Percentiles rank a stretch among this genome's conserved stretches.
phyloP scores from a whole-genome alignment of 2,888 invertebrate species.

The Andrena chrysosceles region DNA sequence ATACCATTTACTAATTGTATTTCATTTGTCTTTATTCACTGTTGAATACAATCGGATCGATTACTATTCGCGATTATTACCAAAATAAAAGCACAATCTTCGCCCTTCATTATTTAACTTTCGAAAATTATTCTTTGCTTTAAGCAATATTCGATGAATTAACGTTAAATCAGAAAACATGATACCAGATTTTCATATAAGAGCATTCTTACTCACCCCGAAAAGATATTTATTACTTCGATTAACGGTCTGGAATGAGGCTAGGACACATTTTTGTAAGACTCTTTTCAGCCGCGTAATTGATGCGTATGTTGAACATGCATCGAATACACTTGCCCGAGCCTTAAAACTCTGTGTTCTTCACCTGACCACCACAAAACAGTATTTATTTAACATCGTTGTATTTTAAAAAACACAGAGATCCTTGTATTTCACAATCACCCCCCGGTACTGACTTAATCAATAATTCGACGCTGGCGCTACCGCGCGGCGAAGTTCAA shows the following conservation, averaged over 20 bases:
- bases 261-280: constrained; percentile 67
- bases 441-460: constrained; percentile 26
- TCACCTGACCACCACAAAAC: background rate
- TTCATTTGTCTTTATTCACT: too few relatives aligned
- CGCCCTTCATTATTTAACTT: background rate
- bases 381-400: constrained; percentile 13
- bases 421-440: background rate
- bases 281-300: constrained; percentile 65
- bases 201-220: constrained; percentile 51
- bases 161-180: background rate
- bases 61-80: background rate
- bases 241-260: constrained; percentile 54
- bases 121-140: background rate
- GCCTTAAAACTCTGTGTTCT: background rate
- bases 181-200: background rate
- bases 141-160: background rate
- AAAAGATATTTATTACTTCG: constrained; percentile 32
- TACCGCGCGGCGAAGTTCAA: constrained; percentile 42
- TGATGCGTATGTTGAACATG: background rate
- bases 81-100: background rate
- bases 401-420: background rate
- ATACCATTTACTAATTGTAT: too few relatives aligned
- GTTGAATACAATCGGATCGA: background rate
- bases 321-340: background rate
- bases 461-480: constrained; percentile 56